A percentile compares a stretch with the other conserved stretches of the same genome.
Conservation (phyloP, 2,888 invertebrate species). For the Ptychoptera albimana region DNA sequence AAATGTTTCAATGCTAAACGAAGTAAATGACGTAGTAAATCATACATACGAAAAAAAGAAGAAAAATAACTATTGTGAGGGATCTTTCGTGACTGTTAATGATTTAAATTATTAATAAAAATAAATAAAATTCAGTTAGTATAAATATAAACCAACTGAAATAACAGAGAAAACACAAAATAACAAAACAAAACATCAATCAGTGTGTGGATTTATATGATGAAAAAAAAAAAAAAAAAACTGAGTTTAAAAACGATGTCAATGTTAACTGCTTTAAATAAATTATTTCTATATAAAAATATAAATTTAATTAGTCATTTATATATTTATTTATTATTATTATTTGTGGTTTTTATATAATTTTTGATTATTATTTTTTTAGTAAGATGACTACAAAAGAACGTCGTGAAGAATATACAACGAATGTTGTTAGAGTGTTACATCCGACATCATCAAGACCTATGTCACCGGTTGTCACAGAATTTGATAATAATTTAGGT, state of each 20-base stretch:
- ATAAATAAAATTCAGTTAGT: no score
- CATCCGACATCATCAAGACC: slow-evolving; percentile 12
- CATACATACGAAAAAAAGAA: no score
- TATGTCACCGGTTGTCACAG: slow-evolving; percentile 11
- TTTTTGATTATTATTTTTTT: not conserved
- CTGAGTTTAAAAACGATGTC: not conserved
- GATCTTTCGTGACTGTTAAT: no score
- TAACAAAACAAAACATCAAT: no score
- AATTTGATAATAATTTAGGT: slow-evolving; percentile 14
- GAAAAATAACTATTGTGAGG: no score
- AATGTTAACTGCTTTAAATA: not conserved
- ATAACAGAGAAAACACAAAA: no score
- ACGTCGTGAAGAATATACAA: slow-evolving; percentile 12
- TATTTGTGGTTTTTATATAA: not conserved
- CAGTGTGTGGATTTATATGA: not conserved
- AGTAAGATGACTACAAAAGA: slow-evolving; percentile 10
- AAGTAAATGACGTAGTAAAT: no score
- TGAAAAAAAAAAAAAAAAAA: not conserved
- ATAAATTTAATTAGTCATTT: not conserved
- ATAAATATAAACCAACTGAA: no score
- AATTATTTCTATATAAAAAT: not conserved
- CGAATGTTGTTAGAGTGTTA: slow-evolving; percentile 13
- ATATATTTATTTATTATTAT: not conserved
- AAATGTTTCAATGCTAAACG: no score
- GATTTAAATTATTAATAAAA: no score